These are phyloP conservation scores for Euplagia quadripunctaria DNA, from an alignment of 2,888 invertebrate genomes.

Conservation along the genomic window DNA sequence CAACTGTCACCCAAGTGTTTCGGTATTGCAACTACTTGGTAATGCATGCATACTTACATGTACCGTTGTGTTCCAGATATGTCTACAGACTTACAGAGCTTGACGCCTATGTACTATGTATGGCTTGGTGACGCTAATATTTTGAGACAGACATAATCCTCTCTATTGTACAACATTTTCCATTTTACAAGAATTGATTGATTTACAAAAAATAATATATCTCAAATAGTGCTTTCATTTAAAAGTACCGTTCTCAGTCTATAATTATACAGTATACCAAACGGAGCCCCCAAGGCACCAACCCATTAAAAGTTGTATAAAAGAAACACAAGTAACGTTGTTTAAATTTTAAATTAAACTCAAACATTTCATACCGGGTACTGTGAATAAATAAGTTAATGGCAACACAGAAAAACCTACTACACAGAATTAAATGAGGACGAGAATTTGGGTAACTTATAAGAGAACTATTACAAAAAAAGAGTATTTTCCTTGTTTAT, in stretches of 20 bases:
- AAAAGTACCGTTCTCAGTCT: neutral
- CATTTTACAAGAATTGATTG: no score
- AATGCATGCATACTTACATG: slow-evolving; percentile 5
- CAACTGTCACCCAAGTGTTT: slow-evolving; percentile 7
- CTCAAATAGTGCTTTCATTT: neutral
- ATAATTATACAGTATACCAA: neutral
- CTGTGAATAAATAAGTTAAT: slow-evolving; percentile 12
- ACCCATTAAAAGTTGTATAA: neutral
- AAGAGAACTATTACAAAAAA: slow-evolving; percentile 21
- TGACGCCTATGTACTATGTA: neutral
- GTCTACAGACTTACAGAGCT: slow-evolving; percentile 6
- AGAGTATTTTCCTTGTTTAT: slow-evolving; percentile 12
- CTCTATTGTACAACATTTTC: no score
- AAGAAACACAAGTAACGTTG: no score
- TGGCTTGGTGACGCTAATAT: neutral
- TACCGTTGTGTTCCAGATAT: slow-evolving; percentile 29
- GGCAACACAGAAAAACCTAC: slow-evolving; percentile 6
- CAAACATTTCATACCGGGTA: neutral
- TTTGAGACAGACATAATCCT: no score
- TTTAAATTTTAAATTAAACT: slow-evolving; percentile 5
- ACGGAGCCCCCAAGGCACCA: neutral
- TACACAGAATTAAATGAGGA: slow-evolving; percentile 6
- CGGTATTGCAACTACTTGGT: slow-evolving; percentile 11
- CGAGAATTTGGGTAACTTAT: slow-evolving; percentile 23
- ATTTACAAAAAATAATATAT: neutral